Conservation (phyloP, 2,888 invertebrate genomes). For the Pimpla rufipes region DNA sequence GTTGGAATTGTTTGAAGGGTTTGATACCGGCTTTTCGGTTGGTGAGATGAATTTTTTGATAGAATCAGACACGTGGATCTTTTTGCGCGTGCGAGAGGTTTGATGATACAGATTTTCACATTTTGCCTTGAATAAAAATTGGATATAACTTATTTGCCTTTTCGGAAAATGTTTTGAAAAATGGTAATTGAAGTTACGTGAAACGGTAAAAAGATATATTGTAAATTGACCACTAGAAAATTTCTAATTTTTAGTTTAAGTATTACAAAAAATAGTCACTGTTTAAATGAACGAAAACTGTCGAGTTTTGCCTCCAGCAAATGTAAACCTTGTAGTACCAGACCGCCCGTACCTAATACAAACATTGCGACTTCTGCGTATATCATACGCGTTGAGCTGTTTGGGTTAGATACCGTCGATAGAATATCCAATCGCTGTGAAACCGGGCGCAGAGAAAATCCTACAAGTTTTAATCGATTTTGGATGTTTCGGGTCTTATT, state of each 20-base stretch:
- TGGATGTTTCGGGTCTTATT: background rate
- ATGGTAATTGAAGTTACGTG: no score
- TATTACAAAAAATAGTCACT: background rate
- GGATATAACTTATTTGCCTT: background rate
- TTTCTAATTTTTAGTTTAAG: background rate
- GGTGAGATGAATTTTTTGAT: no score
- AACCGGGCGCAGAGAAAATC: background rate
- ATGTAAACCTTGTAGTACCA: background rate
- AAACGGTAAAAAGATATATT: no score
- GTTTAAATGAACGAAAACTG: background rate
- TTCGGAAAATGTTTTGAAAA: background rate
- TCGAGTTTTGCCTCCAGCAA: background rate
- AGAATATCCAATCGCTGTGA: background rate
- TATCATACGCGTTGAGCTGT: background rate
- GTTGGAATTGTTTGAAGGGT: background rate
- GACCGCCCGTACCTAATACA: background rate
- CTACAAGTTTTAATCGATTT: constrained; percentile 1
- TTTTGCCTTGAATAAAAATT: background rate
- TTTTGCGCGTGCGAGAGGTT: no score
- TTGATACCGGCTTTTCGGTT: no score
- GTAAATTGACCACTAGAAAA: no score
- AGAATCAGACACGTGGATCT: no score
- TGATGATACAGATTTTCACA: no score
- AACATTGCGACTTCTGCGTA: background rate
- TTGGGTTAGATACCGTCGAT: constrained; percentile 22